Percentiles rank a stretch among this genome's conserved stretches.
These are phyloP conservation scores for Mesoclemmys tuberculata DNA, from an alignment of 2,113 vertebrate species.

Conservation along the genomic window DNA sequence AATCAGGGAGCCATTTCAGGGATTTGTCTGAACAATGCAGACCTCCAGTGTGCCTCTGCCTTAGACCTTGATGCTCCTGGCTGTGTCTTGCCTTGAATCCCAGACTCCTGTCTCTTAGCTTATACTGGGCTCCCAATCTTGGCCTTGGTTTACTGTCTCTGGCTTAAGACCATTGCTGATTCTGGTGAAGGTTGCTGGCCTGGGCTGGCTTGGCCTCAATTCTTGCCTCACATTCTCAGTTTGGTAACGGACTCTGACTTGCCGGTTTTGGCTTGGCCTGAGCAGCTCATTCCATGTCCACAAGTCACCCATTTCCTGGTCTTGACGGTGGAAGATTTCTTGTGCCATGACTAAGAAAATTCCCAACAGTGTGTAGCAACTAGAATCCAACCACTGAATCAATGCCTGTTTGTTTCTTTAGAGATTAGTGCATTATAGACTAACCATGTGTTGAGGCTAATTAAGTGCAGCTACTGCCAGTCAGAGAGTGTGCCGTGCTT, in stretches of 20 bases:
- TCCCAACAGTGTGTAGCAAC: background rate
- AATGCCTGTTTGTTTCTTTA: background rate
- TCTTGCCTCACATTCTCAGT: background rate
- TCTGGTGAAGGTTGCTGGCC: background rate
- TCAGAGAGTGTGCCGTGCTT: background rate
- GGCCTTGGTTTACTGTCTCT: background rate
- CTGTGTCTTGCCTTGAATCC: background rate
- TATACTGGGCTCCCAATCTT: background rate
- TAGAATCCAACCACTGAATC: fast-evolving
- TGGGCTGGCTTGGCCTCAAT: background rate
- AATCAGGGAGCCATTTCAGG: background rate
- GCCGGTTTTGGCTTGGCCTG: background rate
- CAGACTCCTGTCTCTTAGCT: background rate
- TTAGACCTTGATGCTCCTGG: background rate
- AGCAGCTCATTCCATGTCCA: background rate
- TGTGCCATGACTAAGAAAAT: background rate
- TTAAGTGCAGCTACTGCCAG: slow-evolving; percentile 2
- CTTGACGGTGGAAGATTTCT: background rate
- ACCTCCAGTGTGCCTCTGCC: background rate
- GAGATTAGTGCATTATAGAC: background rate
- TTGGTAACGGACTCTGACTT: background rate
- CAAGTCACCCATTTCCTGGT: background rate
- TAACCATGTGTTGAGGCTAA: background rate
- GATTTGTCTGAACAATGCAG: background rate
- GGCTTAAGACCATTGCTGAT: background rate